Evolutionary conservation across 2,888 invertebrate species (phyloP), one percentile per base, ranked within the genome.

Genomic region (Gymnosoma rotundatum): DNA sequence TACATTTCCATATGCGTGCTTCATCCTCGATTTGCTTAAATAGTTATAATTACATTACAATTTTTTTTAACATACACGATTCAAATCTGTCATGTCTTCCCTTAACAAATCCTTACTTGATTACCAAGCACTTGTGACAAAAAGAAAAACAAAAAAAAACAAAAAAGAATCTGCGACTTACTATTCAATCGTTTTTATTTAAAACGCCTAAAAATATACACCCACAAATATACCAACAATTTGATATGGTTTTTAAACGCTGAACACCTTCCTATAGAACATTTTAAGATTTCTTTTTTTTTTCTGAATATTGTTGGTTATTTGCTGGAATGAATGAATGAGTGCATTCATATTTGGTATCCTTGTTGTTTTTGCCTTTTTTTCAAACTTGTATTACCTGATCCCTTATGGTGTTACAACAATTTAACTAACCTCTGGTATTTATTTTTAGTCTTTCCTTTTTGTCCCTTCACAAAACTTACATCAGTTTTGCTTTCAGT

Each of bases 351-450:
- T 74, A 74, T 66, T 72, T 66, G 10, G 50, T 66, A n/a, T 58
- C 12, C 32, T 70, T 38, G 21, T 60, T 58, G 38, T 45, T 52
- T n/a, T 42, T 32, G 16, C 61, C 50, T 64, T 36, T 48, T 50
- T 20, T n/a, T n/a, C n/a, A n/a, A n/a, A n/a, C n/a, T n/a, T 52
- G 4, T 54, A 12, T 54, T 74, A 60, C 61, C 48, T 56, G 56
- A 61, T 63, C 61, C 67, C 72, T 66, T 64, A 74, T 75, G 50
- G 81, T 75, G 75, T 70, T 70, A 75, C 70, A 70, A 70, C 75
- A 70, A 81, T 81, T 81, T 81, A 70, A 64, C 69, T 69, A 75
- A 81, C 75, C 69, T 70, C 56, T 75, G 75, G 21, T 32, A 81
- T 70, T 81, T 75, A 81, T 69, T 70, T 75, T 58, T 21, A 63